Percentiles rank a stretch among this genome's conserved stretches.
phyloP scores from a whole-genome alignment of 2,888 invertebrate species.

The Drosophila aldrichi region DNA sequence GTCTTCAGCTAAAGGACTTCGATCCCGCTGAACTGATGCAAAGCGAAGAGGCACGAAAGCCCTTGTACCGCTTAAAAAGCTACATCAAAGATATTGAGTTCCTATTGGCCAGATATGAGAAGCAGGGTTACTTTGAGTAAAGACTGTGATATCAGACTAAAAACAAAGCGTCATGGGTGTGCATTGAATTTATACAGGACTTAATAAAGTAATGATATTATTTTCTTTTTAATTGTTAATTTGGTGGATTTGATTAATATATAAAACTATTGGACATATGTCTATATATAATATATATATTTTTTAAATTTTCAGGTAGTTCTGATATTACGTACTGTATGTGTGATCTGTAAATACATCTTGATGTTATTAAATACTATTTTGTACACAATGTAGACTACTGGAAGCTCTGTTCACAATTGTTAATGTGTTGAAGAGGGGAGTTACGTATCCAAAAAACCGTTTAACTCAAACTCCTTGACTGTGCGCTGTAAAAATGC shows the following conservation, averaged over 20 bases:
- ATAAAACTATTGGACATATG: not conserved
- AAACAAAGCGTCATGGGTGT: not conserved
- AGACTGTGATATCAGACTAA: not conserved
- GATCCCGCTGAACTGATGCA: constrained; percentile 16
- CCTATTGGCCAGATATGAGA: constrained; percentile 29
- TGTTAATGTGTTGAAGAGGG: not conserved
- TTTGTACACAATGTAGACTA: not conserved
- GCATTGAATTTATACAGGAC: not conserved
- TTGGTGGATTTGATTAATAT: not conserved
- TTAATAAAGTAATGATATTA: no score
- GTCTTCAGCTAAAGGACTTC: constrained; percentile 10
- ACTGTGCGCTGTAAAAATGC: constrained; percentile 82
- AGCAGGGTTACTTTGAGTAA: constrained; percentile 32
- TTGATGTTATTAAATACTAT: constrained; percentile 31
- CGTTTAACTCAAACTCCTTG: constrained; percentile 84
- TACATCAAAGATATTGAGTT: constrained; percentile 31
- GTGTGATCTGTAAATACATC: constrained; percentile 3
- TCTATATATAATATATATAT: no score
- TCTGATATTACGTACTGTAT: not conserved
- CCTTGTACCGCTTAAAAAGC: constrained; percentile 14
- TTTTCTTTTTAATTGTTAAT: not conserved
- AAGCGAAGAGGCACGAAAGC: constrained; percentile 22
- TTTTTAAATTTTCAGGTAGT: not conserved
- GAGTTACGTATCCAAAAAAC: constrained; percentile 81
- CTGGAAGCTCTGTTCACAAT: constrained; percentile 29